Percentiles rank a stretch among this genome's conserved stretches.
These are phyloP conservation scores for Florisuga fusca DNA, from an alignment of 2,797 vertebrate genomes.

Conservation along the genomic window DNA sequence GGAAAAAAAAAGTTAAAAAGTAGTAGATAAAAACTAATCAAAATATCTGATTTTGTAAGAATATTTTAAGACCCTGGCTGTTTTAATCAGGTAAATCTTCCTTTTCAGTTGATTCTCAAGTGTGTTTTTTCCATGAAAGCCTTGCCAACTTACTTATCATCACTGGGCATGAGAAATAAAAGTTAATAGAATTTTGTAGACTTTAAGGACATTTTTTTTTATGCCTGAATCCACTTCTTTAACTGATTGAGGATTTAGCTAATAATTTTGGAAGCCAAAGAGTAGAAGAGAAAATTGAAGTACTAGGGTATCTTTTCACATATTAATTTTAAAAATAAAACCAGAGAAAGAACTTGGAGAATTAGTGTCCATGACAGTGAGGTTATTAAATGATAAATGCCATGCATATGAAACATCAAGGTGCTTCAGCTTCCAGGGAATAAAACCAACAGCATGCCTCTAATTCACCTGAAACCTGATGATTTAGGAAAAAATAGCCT, in stretches of 20 bases:
- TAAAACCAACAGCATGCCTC: background rate
- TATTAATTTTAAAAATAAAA: background rate
- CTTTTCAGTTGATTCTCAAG: background rate
- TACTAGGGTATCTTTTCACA: background rate
- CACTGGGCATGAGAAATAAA: background rate
- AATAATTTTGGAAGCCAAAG: background rate
- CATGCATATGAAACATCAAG: conserved; percentile 1
- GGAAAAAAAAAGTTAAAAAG: background rate
- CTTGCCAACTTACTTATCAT: background rate
- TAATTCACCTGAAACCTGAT: background rate
- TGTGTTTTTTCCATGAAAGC: background rate
- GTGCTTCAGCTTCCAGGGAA: conserved; percentile 15
- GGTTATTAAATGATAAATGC: conserved; percentile 26
- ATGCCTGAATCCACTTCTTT: background rate
- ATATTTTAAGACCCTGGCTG: background rate
- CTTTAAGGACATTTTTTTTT: background rate
- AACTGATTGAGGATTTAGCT: background rate
- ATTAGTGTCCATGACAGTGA: background rate
- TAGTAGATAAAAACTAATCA: background rate
- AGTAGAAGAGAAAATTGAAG: background rate
- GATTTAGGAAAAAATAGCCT: background rate
- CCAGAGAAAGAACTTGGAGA: background rate
- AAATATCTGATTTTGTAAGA: background rate
- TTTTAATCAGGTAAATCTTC: background rate
- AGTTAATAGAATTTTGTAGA: background rate